Evolutionary conservation across 37 sponge, comb jelly and placozoan species (phyloP).

Genomic region (Eunapius fragilis): DNA sequence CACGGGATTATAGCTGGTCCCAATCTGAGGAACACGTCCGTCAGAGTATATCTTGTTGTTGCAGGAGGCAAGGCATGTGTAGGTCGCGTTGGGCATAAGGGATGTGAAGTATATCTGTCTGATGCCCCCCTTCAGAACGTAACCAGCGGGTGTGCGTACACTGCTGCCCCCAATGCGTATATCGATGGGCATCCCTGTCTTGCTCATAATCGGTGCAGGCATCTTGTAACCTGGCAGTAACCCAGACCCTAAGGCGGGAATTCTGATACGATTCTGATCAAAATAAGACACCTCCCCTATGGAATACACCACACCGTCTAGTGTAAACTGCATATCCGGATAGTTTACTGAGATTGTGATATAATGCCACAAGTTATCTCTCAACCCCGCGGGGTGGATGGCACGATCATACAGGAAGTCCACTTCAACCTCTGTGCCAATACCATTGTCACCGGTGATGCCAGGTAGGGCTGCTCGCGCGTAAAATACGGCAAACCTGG

Average conservation of each 20-base stretch:
- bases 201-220: slow-evolving; percentile 51
- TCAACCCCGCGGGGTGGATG: slow-evolving; percentile 11
- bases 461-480: slow-evolving; percentile 25
- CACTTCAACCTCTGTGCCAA: slow-evolving; percentile 41
- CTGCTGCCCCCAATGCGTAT: slow-evolving; percentile 44
- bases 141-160: background rate
- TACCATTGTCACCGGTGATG: slow-evolving; percentile 19
- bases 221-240: background rate
- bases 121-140: slow-evolving; percentile 30
- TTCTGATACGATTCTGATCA: background rate
- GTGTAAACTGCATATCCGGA: slow-evolving; percentile 14
- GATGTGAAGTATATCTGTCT: slow-evolving; percentile 31
- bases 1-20: slow-evolving; percentile 47
- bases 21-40: background rate
- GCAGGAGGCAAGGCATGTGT: slow-evolving; percentile 63
- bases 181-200: slow-evolving; percentile 22
- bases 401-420: slow-evolving; percentile 44
- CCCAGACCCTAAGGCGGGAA: background rate
- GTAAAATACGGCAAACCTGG: slow-evolving; percentile 34
- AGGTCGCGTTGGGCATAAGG: background rate
- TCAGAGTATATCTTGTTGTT: slow-evolving; percentile 20
- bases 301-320: slow-evolving; percentile 42
- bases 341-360: slow-evolving; percentile 26
- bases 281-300: slow-evolving; percentile 29
- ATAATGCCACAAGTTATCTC: slow-evolving; percentile 60